Conservation (phyloP, 2,797 vertebrate species). For the Momotus momota region DNA sequence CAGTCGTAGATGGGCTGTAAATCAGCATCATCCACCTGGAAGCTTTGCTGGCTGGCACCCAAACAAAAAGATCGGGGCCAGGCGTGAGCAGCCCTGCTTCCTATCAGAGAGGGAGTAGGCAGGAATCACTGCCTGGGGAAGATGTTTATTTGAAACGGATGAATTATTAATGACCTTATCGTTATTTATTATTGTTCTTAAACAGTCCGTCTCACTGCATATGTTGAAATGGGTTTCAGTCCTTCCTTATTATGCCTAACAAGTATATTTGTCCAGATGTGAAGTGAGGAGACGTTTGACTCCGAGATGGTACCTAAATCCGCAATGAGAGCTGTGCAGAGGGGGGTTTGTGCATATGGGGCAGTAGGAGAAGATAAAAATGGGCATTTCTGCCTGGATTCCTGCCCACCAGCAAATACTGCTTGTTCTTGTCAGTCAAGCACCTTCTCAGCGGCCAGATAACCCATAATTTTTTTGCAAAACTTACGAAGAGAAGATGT, state of each 20-base stretch:
- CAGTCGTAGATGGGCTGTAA: constrained; percentile 79
- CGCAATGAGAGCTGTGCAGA: not conserved
- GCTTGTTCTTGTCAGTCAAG: not conserved
- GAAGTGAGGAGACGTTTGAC: not conserved
- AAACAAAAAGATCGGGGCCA: constrained; percentile 84
- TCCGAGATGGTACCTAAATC: rapidly evolving
- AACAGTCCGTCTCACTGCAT: not conserved
- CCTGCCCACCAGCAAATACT: not conserved
- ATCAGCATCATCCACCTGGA: constrained; percentile 81
- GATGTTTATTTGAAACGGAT: constrained; percentile 83
- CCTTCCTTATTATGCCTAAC: not conserved
- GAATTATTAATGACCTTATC: constrained; percentile 70
- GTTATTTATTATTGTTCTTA: constrained; percentile 48
- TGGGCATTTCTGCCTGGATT: not conserved
- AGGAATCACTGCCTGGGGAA: constrained; percentile 86
- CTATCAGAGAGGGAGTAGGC: constrained; percentile 87
- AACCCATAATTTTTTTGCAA: not conserved
- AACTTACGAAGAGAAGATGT: not conserved
- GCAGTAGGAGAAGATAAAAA: not conserved
- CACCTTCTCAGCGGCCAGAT: not conserved
- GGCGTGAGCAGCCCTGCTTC: constrained; percentile 85
- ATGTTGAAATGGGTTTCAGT: not conserved
- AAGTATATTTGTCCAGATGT: not conserved
- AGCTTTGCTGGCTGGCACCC: constrained; percentile 83
- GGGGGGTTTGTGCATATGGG: rapidly evolving